Evolutionary conservation across 2,113 vertebrate genomes (phyloP).

Genomic region (Pipra filicauda): DNA sequence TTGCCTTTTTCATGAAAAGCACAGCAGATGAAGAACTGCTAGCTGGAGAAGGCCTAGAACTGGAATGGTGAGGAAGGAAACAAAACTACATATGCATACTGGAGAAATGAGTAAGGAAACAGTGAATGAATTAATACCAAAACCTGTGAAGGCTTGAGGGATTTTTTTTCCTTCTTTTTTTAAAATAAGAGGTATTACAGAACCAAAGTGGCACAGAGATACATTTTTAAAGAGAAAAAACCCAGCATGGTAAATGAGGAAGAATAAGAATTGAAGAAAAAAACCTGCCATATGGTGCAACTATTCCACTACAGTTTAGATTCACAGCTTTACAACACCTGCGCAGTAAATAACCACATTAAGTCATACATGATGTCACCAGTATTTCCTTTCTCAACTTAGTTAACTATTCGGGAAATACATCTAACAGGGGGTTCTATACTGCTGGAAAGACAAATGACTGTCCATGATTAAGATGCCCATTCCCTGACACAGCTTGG

Average conservation of each 20-base stretch:
- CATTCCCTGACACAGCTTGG: not conserved
- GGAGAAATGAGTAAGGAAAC: not conserved
- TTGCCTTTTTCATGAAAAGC: not conserved
- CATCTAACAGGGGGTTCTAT: not conserved
- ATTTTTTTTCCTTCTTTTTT: not conserved
- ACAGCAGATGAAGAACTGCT: not conserved
- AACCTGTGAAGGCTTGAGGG: not conserved
- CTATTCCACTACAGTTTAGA: conserved; percentile 42
- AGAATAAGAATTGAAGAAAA: not conserved
- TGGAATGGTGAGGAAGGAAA: not conserved
- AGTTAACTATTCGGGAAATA: not conserved
- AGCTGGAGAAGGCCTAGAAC: not conserved
- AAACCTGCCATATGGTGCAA: not conserved
- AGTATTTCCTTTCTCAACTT: conserved; percentile 22
- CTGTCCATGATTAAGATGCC: not conserved
- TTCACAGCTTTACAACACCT: conserved; percentile 57
- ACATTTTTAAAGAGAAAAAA: not conserved
- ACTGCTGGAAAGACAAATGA: not conserved
- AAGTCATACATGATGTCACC: conserved; percentile 40
- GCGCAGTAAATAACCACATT: not conserved
- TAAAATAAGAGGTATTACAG: not conserved
- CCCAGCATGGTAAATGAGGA: not conserved
- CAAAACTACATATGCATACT: not conserved
- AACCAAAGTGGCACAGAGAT: not conserved
- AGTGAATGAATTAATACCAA: not conserved